A percentile compares a stretch with the other conserved stretches of the same genome.
Conservation (phyloP, 1,140 invertebrate species). For the Scaptodrosophila lebanonensis region DNA sequence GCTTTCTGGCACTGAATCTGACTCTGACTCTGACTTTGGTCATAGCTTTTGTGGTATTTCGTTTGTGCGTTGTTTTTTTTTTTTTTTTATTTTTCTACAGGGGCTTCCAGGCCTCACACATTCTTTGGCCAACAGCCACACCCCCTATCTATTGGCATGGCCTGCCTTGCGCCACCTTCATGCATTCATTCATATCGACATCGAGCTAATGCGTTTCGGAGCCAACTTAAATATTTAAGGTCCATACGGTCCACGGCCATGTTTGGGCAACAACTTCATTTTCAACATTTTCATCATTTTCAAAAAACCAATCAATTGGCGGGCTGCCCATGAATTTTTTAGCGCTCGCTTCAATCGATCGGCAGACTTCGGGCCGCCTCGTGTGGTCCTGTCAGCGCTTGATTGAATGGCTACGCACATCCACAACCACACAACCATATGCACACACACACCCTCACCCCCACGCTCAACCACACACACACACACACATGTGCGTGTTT, state of each 20-base stretch:
- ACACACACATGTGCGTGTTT: slow-evolving; percentile 8
- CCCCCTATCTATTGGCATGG: neutral
- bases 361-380: too few relatives aligned
- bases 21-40: too few relatives aligned
- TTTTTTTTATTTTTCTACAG: too few relatives aligned
- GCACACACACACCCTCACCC: too few relatives aligned
- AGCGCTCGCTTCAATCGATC: slow-evolving; percentile 21
- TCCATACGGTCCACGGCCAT: neutral
- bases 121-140: too few relatives aligned
- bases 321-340: slow-evolving; percentile 54
- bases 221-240: slow-evolving; percentile 52
- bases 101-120: too few relatives aligned
- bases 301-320: slow-evolving; percentile 57
- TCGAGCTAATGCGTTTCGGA: slow-evolving; percentile 42
- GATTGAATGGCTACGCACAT: slow-evolving; percentile 43
- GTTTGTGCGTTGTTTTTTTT: too few relatives aligned
- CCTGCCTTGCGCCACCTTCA: neutral
- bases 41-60: too few relatives aligned
- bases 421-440: too few relatives aligned
- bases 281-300: slow-evolving; percentile 25
- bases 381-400: slow-evolving; percentile 13
- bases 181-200: neutral
- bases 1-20: slow-evolving; percentile 7
- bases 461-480: too few relatives aligned
- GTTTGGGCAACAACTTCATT: neutral